A percentile compares a stretch with the other conserved stretches of the same genome.
Evolutionary conservation across 2,113 vertebrate genomes (phyloP).

Genomic region (Solenodon paradoxus): DNA sequence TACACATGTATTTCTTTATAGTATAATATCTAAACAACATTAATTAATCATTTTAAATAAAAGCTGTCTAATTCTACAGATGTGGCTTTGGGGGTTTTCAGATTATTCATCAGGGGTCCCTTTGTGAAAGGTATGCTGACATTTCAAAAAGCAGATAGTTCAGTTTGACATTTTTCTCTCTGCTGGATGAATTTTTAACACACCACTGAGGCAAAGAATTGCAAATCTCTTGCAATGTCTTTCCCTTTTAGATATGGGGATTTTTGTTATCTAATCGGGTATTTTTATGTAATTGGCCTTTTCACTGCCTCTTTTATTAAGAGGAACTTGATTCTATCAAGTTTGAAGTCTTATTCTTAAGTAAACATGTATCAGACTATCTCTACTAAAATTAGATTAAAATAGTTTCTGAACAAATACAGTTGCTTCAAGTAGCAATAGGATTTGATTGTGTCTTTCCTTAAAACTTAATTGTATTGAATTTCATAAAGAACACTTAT

Average conservation of each 20-base stretch:
- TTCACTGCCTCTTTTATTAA: background rate
- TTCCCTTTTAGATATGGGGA: background rate
- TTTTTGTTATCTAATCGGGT: slow-evolving; percentile 5
- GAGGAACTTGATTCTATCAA: background rate
- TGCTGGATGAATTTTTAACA: slow-evolving; percentile 47
- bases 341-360: slow-evolving; percentile 10
- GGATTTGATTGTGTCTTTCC: background rate
- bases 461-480: background rate
- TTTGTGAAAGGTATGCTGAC: slow-evolving; percentile 22
- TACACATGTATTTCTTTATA: background rate
- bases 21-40: background rate
- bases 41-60: slow-evolving; percentile 37
- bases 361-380: background rate
- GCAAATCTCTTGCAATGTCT: background rate
- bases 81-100: slow-evolving; percentile 36
- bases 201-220: background rate
- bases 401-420: background rate
- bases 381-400: background rate
- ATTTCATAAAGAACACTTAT: background rate
- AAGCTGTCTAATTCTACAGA: slow-evolving; percentile 18
- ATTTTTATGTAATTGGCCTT: background rate
- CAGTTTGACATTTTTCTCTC: slow-evolving; percentile 41
- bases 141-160: slow-evolving; percentile 55
- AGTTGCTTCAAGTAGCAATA: slow-evolving; percentile 1
- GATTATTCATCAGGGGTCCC: background rate